phyloP scores from a whole-genome alignment of 2,888 invertebrate genomes.

The Acanthopleura granulata region DNA sequence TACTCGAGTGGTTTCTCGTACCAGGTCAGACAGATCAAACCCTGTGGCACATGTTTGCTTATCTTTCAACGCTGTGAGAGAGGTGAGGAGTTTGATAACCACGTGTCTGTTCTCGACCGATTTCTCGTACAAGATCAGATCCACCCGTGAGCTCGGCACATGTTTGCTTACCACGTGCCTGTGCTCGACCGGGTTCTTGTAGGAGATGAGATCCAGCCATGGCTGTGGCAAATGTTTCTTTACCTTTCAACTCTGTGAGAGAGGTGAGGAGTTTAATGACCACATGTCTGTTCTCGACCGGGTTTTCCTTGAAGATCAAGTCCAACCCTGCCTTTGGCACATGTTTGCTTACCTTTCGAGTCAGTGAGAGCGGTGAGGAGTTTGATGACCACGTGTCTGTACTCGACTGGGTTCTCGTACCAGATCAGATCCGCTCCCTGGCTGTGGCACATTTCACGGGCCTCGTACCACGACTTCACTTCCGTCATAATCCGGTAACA shows the following conservation, averaged over 20 bases:
- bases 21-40: not conserved
- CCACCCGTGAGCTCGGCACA: not conserved
- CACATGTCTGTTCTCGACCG: not conserved
- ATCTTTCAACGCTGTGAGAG: not conserved
- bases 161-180: not conserved
- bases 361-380: slow-evolving; percentile 1
- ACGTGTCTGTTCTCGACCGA: not conserved
- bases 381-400: slow-evolving; percentile 11
- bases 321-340: not conserved
- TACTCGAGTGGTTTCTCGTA: not conserved
- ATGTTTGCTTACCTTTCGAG: not conserved
- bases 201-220: no score
- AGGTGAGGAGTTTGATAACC: slow-evolving; percentile 2
- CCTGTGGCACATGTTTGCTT: not conserved
- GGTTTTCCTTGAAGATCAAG: not conserved
- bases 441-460: not conserved
- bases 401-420: not conserved
- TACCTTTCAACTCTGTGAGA: not conserved
- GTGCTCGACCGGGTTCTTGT: no score
- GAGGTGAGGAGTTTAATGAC: slow-evolving; percentile 4
- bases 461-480: not conserved
- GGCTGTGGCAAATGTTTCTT: no score
- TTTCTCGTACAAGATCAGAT: not conserved
- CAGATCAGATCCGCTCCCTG: not conserved
- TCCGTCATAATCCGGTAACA: slow-evolving; percentile 10